phyloP scores from a whole-genome alignment of 2,797 vertebrate genomes.

The Epinephelus malabaricus region DNA sequence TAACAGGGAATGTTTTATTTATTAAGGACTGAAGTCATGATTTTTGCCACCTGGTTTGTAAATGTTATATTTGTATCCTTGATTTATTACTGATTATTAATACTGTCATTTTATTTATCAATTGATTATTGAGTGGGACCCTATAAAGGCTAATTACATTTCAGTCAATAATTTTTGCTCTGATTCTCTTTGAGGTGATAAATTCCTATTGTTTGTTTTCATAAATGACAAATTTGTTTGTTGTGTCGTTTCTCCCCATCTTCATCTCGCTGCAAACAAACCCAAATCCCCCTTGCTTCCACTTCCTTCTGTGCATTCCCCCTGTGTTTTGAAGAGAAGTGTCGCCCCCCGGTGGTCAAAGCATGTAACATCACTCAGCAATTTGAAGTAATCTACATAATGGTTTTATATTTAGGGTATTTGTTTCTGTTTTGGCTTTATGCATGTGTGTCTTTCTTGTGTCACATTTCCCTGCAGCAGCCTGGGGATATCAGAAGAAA shows the following conservation, averaged over 20 bases:
- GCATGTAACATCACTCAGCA: constrained; percentile 17
- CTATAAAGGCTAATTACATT: neutral
- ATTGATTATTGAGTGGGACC: neutral
- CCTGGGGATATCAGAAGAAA: constrained; percentile 91
- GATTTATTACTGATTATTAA: neutral
- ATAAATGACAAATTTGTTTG: neutral
- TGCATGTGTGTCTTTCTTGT: constrained; percentile 80
- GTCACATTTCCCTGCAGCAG: constrained; percentile 86
- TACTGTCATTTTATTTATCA: neutral
- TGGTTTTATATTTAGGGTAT: constrained; percentile 14
- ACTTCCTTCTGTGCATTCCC: neutral
- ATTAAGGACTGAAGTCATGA: neutral
- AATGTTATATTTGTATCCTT: neutral
- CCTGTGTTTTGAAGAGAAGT: constrained; percentile 45
- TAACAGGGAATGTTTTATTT: neutral
- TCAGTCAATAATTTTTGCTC: neutral
- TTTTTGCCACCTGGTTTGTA: neutral
- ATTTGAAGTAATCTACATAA: neutral
- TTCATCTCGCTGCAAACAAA: constrained; percentile 14
- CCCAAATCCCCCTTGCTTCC: neutral
- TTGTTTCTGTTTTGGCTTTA: constrained; percentile 33
- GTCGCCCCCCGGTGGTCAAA: constrained; percentile 56
- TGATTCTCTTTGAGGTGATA: neutral
- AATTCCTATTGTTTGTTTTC: neutral
- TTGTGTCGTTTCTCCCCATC: neutral